phyloP scores from a whole-genome alignment of 2,797 vertebrate genomes.

The Anisognathus igniventris region DNA sequence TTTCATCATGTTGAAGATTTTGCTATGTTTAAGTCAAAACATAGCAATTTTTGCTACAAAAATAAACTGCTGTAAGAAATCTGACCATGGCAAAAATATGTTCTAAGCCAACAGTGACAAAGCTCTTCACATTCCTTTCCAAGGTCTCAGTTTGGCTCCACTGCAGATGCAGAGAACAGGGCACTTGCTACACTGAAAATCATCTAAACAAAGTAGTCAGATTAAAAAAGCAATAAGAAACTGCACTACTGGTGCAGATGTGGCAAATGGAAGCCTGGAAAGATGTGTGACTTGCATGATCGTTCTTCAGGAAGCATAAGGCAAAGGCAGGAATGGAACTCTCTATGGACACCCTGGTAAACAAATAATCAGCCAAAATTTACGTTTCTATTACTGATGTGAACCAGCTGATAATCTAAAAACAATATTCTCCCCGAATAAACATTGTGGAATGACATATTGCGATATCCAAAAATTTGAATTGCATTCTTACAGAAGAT shows the following conservation, averaged over 20 bases:
- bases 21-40: slow-evolving; percentile 30
- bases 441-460: background rate
- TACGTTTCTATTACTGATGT: background rate
- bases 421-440: background rate
- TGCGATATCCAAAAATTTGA: background rate
- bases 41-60: background rate
- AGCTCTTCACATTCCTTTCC: background rate
- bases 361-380: background rate
- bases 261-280: background rate
- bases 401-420: background rate
- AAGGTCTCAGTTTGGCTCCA: background rate
- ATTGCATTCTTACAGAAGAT: background rate
- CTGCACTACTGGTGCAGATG: background rate
- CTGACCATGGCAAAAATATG: background rate
- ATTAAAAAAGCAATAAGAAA: background rate
- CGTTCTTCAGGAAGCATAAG: background rate
- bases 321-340: background rate
- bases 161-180: background rate
- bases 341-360: background rate
- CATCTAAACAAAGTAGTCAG: background rate
- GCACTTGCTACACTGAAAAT: background rate
- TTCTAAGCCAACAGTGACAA: background rate
- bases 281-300: background rate
- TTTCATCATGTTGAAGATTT: slow-evolving; percentile 18
- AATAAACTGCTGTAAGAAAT: background rate